Evolutionary conservation across 2,113 vertebrate species (phyloP).

Genomic region (Menura novaehollandiae): DNA sequence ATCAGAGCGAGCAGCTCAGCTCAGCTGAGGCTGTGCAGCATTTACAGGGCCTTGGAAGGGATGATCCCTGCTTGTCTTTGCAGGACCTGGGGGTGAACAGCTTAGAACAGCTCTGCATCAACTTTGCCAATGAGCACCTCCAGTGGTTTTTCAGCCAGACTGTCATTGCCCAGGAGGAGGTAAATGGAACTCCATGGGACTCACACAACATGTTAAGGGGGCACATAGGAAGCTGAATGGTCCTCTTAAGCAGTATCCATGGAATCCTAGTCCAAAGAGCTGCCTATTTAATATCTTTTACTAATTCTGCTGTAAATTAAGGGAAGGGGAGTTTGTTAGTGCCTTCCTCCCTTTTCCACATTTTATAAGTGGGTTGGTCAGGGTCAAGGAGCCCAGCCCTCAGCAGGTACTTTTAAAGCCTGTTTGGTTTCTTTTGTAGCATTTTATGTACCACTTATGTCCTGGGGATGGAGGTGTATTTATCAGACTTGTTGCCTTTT

Average conservation of each 20-base stretch:
- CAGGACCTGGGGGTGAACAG: constrained; percentile 88
- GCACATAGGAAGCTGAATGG: not conserved
- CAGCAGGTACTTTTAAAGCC: not conserved
- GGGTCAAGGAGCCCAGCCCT: not conserved
- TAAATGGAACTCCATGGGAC: not conserved
- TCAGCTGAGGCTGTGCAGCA: not conserved
- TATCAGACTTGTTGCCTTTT: not conserved
- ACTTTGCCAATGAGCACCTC: constrained; percentile 89
- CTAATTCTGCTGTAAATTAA: not conserved
- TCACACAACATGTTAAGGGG: not conserved
- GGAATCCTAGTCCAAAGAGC: not conserved
- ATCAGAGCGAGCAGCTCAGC: not conserved
- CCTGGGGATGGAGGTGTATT: not conserved
- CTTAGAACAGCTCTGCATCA: constrained; percentile 92
- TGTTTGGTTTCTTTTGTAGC: not conserved
- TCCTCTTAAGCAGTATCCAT: not conserved
- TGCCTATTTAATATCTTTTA: not conserved
- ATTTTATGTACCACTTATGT: not conserved
- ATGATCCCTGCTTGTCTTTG: not conserved
- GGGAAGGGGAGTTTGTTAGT: not conserved
- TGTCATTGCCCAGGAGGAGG: constrained; percentile 86
- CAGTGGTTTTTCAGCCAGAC: constrained; percentile 80
- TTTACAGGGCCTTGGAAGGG: not conserved
- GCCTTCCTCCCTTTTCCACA: not conserved
- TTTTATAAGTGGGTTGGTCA: not conserved